Base-by-base conservation (phyloP, 2,888 invertebrate species). In the Koerneria pararmatus region DNA sequence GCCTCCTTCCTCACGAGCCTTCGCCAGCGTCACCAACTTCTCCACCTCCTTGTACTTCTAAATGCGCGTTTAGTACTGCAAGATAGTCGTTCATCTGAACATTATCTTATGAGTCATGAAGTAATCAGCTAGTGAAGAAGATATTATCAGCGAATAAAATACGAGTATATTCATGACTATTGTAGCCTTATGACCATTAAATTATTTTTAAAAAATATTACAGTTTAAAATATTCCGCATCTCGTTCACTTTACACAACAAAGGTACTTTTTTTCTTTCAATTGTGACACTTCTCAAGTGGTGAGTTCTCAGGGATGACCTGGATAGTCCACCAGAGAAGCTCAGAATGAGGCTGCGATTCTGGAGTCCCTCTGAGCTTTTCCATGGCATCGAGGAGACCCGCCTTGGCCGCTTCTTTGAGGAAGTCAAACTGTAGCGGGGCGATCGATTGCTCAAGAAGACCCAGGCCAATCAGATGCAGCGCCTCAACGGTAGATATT, bases 381-480 rank as follows among this genome's bases (percentile, higher is more conserved):
- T 73, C 73, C 59, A 75, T 46, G 8, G 68, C 29, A n/a, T 56
- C 37, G 34, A 75, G 58, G 1, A 75, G 68, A 6, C 64, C 66
- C 11, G 70, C 71, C 6, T 70, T 66, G 31, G 75, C 71, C 15
- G 80, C 80, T 4, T 35, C 46, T 2, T 51, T 48, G 6, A 77
- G 58, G 59, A 78, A 82, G 49, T 71, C 73, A 48, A 80, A 79
- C 1, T 66, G 34, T 29, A 58, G 35, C 11, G 66, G 57, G 41
- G 67, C 48, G 22, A 57, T 56, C 62, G 71, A 69, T 41, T 80
- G 78, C 57, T 80, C 80, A 63, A 78, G 76, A 24, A 81, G 63
- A 0, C 72, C 79, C 67, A 80, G 76, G 35, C 76, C 80, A 35
- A 78, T 70, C 3, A 82, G 62, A 67, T 74, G 80, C 3, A 82